phyloP scores from a whole-genome alignment of 1,140 invertebrate species.

The Leguminivora glycinivorella region DNA sequence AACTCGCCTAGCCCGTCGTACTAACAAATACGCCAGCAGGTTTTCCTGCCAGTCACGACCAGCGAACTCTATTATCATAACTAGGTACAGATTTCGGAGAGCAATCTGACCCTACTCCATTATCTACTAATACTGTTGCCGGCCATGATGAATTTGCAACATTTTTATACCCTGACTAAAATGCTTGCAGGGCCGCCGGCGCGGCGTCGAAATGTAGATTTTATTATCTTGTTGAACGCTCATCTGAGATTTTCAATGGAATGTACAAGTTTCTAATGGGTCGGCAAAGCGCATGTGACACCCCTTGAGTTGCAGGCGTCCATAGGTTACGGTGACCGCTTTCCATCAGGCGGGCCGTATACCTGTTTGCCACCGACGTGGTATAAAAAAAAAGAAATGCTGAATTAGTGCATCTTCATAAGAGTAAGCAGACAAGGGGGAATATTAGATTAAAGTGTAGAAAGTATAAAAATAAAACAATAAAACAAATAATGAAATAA shows the following conservation, averaged over 20 bases:
- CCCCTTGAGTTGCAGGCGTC: no score
- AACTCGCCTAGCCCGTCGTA: neutral
- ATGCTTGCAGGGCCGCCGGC: neutral
- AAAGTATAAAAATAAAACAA: no score
- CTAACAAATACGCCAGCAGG: neutral
- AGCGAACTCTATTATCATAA: conserved; percentile 44
- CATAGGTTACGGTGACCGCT: no score
- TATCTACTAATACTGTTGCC: conserved; percentile 43
- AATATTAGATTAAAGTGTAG: neutral
- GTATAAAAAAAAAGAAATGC: no score
- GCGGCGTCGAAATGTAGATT: conserved; percentile 15
- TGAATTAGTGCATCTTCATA: neutral
- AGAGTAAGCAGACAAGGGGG: neutral
- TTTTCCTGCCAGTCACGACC: conserved; percentile 33
- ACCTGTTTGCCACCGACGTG: no score
- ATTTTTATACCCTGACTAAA: conserved; percentile 38
- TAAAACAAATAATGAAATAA: no score
- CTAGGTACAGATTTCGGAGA: conserved; percentile 44
- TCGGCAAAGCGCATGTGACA: no score
- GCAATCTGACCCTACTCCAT: conserved; percentile 42
- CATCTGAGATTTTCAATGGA: no score
- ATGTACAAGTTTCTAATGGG: no score
- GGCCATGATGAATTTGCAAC: conserved; percentile 43
- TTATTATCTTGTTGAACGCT: conserved; percentile 11
- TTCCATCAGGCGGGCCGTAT: no score